Evolutionary conservation across 37 sponge, comb jelly and placozoan species (phyloP).

Genomic region (Spongilla lacustris): DNA sequence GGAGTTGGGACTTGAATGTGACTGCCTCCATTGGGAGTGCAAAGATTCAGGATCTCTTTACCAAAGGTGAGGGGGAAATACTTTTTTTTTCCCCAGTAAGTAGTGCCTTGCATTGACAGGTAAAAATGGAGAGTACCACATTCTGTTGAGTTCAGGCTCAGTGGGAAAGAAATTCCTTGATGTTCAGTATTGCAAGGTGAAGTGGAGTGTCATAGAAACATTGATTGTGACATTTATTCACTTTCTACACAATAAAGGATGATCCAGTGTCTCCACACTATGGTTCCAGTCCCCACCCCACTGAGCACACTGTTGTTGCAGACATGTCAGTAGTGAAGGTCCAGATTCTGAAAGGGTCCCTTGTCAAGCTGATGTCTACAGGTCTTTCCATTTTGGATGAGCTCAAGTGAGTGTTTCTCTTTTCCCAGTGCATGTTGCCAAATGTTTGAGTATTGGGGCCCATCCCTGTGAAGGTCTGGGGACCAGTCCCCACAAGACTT

Average conservation of each 20-base stretch:
- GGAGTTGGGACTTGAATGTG: conserved; percentile 31
- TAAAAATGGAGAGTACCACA: neutral
- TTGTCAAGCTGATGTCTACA: conserved; percentile 32
- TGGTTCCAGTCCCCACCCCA: conserved; percentile 15
- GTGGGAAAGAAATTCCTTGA: neutral
- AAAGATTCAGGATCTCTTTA: conserved; percentile 20
- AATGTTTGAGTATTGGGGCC: neutral
- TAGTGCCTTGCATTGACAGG: neutral
- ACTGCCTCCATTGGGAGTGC: conserved; percentile 13
- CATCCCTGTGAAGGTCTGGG: neutral
- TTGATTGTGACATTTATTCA: no score
- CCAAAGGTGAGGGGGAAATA: neutral
- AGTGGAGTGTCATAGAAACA: neutral
- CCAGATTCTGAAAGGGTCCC: conserved; percentile 31
- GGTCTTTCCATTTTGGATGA: conserved; percentile 2
- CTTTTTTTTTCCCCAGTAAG: neutral
- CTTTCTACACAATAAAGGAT: conserved; percentile 7
- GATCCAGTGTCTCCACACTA: conserved; percentile 49
- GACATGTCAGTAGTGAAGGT: conserved; percentile 29
- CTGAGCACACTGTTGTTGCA: conserved; percentile 37
- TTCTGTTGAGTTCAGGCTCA: neutral
- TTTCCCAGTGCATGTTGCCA: neutral
- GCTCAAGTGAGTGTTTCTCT: conserved; percentile 23
- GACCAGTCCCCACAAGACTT: neutral
- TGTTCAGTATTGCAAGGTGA: neutral